Conservation (phyloP, 2,888 invertebrate species). For the Leucophora obtusa region DNA sequence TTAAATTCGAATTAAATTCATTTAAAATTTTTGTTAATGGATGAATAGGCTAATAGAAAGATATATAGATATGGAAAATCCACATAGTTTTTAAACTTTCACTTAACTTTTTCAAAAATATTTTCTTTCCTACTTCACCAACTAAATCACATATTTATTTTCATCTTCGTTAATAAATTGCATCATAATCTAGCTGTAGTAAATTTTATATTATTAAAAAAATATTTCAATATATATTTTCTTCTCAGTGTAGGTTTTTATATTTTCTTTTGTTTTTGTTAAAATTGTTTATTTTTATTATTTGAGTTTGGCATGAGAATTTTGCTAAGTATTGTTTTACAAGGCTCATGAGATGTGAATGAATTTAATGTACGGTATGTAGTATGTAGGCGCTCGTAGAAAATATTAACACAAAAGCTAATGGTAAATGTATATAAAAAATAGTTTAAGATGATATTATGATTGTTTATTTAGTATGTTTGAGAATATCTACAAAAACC, state of each 20-base stretch:
- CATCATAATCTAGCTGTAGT: neutral
- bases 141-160: too few species aligned
- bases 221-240: neutral
- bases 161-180: too few species aligned
- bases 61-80: too few species aligned
- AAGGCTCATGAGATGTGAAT: slow-evolving; percentile 35
- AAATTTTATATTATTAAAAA: too few species aligned
- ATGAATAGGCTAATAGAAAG: too few species aligned
- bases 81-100: too few species aligned
- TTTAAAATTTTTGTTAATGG: too few species aligned
- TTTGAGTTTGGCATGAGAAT: slow-evolving; percentile 60
- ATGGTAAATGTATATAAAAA: neutral
- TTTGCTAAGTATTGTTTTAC: slow-evolving; percentile 47
- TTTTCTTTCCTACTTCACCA: too few species aligned
- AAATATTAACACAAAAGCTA: neutral
- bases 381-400: neutral
- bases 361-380: slow-evolving; percentile 20
- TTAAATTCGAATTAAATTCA: too few species aligned
- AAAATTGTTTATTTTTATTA: slow-evolving; percentile 16
- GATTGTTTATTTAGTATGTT: slow-evolving; percentile 5
- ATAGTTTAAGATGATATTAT: neutral
- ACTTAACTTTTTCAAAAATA: too few species aligned
- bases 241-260: neutral
- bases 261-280: neutral
- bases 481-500: neutral